Base-by-base conservation (phyloP, 2,888 invertebrate species). In the Atethmia centrago region DNA sequence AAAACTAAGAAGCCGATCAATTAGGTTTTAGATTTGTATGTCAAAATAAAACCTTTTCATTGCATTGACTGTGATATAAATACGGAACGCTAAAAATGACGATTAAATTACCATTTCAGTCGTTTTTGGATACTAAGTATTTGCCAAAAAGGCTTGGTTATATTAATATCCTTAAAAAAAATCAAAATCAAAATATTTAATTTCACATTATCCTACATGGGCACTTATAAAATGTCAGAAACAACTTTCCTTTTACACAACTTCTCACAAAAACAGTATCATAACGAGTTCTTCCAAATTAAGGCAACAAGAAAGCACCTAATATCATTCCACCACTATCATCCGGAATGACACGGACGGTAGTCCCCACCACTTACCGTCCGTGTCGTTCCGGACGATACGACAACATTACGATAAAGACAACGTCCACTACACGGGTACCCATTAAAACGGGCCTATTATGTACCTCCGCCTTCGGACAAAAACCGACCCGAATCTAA, bases 401-500 rank as follows among this genome's bases (percentile, higher is more conserved):
- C 76, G 72, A 56, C 55, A 36, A 69, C 73, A 70, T 71, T 68
- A 76, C 78, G 65, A 81, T 83, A 86, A 85, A 84, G 84, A 87
- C 86, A 87, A 85, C 73, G 71, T 71, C 71, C 84, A 83, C 85
- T 88, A 83, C 65, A 82, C 68, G 63, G 80, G 62, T 73, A 59
- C 76, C 77, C 84, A 88, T 87, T 87, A 87, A 87, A 84, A 86
- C 72, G 40, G 42, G 64, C 40, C 72, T 74, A 81, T 86, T 78
- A 36, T 36, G 36, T 4, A 84, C 71, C 63, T 47, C 63, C 77
- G 9, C 40, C 62, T 81, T 77, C 58, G 69, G 49, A 79, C 76
- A 84, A 84, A 82, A 80, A 91, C 89, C 87, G 86, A 88, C 82
- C 85, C 86, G 82, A 89, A 92, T 90, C 91, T 90, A 93, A 94